A percentile compares a stretch with the other conserved stretches of the same genome.
Evolutionary conservation across 2,797 vertebrate species (phyloP).

Genomic region (Enteromius radiatus): DNA sequence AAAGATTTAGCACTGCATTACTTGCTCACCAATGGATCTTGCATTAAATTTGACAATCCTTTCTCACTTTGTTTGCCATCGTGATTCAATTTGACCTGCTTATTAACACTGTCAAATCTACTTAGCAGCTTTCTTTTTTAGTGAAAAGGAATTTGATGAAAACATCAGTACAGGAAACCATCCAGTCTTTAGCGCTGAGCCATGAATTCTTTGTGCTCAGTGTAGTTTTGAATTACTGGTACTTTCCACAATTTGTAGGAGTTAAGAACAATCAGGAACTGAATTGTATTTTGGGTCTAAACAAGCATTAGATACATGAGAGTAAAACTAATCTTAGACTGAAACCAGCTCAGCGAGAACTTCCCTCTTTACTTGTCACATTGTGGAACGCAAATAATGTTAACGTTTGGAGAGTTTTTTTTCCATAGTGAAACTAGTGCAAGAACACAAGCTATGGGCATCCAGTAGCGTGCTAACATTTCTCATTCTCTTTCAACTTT

Average conservation of each 20-base stretch:
- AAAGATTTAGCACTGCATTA: not conserved
- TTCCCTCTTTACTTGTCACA: constrained; percentile 54
- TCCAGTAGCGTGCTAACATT: not conserved
- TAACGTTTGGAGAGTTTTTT: not conserved
- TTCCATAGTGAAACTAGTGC: constrained; percentile 22
- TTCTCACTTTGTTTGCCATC: not conserved
- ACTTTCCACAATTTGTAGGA: constrained; percentile 75
- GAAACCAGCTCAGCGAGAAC: constrained; percentile 67
- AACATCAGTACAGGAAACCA: not conserved
- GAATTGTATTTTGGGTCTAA: constrained; percentile 41
- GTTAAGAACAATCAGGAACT: constrained; percentile 69
- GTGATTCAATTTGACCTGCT: not conserved
- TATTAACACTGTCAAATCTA: not conserved
- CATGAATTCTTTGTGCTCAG: constrained; percentile 52
- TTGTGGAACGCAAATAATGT: constrained; percentile 22
- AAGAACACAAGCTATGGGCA: not conserved
- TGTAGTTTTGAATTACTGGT: constrained; percentile 62
- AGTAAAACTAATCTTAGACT: constrained; percentile 71
- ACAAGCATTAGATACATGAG: constrained; percentile 56
- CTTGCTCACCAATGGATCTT: not conserved
- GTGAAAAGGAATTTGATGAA: not conserved
- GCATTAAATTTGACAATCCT: not conserved
- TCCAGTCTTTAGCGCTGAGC: constrained; percentile 17
- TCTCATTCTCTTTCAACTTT: constrained; percentile 29
- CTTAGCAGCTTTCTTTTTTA: not conserved